Conservation (phyloP, 2,888 invertebrate species). For the Cephalotes varians region DNA sequence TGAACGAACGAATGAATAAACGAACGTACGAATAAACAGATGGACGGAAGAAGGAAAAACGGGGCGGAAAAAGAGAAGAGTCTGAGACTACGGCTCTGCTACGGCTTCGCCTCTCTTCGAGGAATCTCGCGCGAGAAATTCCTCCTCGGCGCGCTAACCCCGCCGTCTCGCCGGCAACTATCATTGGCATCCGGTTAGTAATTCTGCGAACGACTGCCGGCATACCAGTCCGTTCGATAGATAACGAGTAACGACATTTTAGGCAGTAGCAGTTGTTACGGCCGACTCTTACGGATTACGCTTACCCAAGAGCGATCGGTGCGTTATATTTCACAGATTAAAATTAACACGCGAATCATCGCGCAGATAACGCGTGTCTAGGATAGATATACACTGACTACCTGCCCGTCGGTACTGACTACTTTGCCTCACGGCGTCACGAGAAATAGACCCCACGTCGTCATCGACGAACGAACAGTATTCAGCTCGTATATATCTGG, state of each 20-base stretch:
- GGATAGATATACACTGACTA: conserved; percentile 43
- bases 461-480: conserved; percentile 49
- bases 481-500: conserved; percentile 55
- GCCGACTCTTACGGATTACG: conserved; percentile 35
- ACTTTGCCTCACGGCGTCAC: conserved; percentile 63
- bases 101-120: conserved; percentile 23
- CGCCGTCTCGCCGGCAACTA: conserved; percentile 46
- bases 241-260: conserved; percentile 60
- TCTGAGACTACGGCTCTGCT: conserved; percentile 1
- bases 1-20: conserved; percentile 23
- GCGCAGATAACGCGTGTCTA: conserved; percentile 61
- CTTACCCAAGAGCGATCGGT: conserved; percentile 38
- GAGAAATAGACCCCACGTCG: conserved; percentile 60
- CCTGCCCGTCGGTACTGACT: conserved; percentile 51
- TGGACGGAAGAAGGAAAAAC: not conserved
- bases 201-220: conserved; percentile 53
- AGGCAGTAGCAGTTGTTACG: conserved; percentile 46
- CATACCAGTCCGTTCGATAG: conserved; percentile 48
- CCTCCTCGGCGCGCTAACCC: conserved; percentile 16
- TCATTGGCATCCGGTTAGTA: conserved; percentile 55
- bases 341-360: conserved; percentile 54
- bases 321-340: conserved; percentile 65
- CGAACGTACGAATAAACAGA: conserved; percentile 3
- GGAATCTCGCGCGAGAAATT: conserved; percentile 43
- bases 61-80: not conserved